Evolutionary conservation across 2,888 invertebrate genomes (phyloP).

Genomic region (Cylloceria caligata): DNA sequence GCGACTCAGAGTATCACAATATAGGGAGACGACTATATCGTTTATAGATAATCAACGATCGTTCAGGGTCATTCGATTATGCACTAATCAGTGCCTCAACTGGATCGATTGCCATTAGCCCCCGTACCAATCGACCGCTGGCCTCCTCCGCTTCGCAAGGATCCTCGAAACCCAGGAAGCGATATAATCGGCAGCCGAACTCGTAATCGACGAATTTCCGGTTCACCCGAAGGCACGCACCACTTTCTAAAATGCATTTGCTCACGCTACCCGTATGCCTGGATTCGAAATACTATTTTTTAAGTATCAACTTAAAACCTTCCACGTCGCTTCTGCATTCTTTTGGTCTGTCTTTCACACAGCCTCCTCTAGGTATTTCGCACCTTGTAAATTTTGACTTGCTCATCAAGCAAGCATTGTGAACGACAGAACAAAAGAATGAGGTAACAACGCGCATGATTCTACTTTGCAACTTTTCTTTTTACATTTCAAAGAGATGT

Average conservation of each 20-base stretch:
- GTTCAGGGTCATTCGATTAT: constrained; percentile 81
- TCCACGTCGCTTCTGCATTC: no score
- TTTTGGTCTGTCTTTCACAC: no score
- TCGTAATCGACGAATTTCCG: constrained; percentile 54
- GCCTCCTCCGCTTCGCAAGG: constrained; percentile 34
- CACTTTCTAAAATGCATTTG: constrained; percentile 22
- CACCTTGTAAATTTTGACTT: no score
- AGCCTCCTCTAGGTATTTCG: no score
- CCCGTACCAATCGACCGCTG: constrained; percentile 48
- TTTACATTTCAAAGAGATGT: no score
- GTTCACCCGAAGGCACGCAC: constrained; percentile 10
- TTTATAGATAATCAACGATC: constrained; percentile 82
- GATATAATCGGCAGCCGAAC: constrained; percentile 26
- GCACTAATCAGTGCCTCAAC: constrained; percentile 79
- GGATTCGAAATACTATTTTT: not conserved
- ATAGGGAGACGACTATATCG: constrained; percentile 74
- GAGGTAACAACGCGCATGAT: no score
- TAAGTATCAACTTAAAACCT: not conserved
- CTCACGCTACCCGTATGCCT: constrained; percentile 25
- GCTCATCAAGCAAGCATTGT: not conserved
- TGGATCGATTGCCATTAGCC: constrained; percentile 78
- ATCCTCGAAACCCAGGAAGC: constrained; percentile 27
- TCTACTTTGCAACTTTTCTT: no score
- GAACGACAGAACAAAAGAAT: constrained; percentile 2
- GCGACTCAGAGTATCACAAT: constrained; percentile 24